Base-by-base conservation (phyloP, 2,797 vertebrate genomes). In the Pyrocephalus nanus region DNA sequence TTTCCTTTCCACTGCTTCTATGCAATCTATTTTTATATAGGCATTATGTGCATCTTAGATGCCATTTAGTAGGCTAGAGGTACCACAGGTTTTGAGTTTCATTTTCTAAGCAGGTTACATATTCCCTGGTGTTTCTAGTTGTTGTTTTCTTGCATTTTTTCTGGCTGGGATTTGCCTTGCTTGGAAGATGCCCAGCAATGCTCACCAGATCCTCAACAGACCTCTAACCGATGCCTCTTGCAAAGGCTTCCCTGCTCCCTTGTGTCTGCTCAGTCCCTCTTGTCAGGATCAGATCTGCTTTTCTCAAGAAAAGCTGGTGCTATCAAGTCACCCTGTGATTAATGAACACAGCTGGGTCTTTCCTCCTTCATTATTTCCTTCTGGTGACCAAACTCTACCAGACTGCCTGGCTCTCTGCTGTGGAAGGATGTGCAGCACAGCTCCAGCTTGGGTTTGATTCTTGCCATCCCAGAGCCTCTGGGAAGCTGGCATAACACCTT, bases 181-280 rank as follows among this genome's bases (percentile, higher is more conserved):
- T 53, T 48, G 55, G 83, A 48, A 74, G 50, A 18, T 51, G 45
- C 53, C 9, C 23, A 29, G 53, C 29, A 26, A 1, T 2, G 22
- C 22, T 20, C 1, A 0, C 32, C 0, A 1, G 17, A 29, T 55
- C 42, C 8, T 26, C 0, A 0, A 2, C 0, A 3, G 12, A 15
- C 15, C 15, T 88, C 40, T 8, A 26, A 21, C 2, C 3, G 8
- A 66, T 0, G 0, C 38, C 54, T 70, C 57, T 23, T 25, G 9
- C 50, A 43, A 62, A 65, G 11, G 9, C 8, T 90, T 65, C 66
- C 47, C 76, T n/a, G 27, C 57, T 88, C 43, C 43, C 34, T 47
- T 2, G 0, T 11, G 32, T 12, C 60, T 21, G 30, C 48, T 55
- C 70, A 42, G 27, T 1, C 30, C 17, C 25, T 55, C 47, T 84